A percentile compares a stretch with the other conserved stretches of the same genome.
Conservation (phyloP, 1,140 invertebrate genomes). For the Lepidotrigona ventralis region DNA sequence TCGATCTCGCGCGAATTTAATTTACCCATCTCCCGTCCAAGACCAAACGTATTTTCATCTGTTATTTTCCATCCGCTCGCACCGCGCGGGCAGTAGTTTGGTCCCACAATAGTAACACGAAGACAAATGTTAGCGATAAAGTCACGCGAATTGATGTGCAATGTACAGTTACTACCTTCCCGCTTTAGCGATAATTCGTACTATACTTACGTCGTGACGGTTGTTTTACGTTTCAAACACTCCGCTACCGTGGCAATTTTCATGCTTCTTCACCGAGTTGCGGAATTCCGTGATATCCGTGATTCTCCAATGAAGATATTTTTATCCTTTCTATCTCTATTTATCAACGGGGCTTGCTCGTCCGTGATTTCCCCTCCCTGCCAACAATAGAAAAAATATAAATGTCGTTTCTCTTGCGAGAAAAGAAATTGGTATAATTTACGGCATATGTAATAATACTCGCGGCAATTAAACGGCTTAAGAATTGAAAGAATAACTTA, state of each 20-base stretch:
- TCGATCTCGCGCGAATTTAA: slow-evolving; percentile 40
- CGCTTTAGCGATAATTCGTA: slow-evolving; percentile 54
- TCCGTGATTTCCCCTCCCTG: neutral
- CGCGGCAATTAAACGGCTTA: neutral
- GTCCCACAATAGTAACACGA: slow-evolving; percentile 60
- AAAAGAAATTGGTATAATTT: neutral
- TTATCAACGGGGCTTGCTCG: neutral
- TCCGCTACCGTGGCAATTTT: neutral
- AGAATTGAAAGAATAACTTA: neutral
- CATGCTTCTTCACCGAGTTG: neutral
- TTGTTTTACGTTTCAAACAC: slow-evolving; percentile 17
- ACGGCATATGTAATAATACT: neutral
- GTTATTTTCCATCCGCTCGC: slow-evolving; percentile 48
- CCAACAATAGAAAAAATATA: neutral
- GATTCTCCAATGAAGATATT: neutral
- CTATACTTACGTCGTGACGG: slow-evolving; percentile 15
- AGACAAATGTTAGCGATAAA: slow-evolving; percentile 67
- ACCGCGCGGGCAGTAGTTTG: slow-evolving; percentile 22
- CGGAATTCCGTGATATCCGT: neutral
- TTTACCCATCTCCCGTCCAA: slow-evolving; percentile 53
- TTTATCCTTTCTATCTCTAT: neutral
- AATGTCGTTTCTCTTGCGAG: neutral
- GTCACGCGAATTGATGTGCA: slow-evolving; percentile 62
- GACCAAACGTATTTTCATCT: slow-evolving; percentile 36
- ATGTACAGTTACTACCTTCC: slow-evolving; percentile 52